phyloP scores from a whole-genome alignment of 2,888 invertebrate genomes.

The Acanthosepion esculentum region DNA sequence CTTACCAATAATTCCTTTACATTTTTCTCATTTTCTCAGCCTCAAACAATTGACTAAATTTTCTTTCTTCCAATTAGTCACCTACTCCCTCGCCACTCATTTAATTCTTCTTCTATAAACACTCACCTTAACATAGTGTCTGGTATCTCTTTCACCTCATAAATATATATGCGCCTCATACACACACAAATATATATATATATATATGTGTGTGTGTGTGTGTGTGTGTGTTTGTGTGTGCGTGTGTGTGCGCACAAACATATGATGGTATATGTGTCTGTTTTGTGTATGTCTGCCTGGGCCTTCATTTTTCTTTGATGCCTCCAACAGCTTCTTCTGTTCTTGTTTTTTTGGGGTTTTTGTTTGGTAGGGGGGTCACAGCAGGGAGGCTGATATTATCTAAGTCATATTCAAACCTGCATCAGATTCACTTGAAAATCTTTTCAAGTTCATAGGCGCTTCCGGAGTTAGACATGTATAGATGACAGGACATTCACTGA shows the following conservation, averaged over 20 bases:
- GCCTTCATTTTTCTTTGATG: background rate
- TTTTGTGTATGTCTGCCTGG: background rate
- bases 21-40: too few relatives aligned
- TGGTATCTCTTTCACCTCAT: too few relatives aligned
- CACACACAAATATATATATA: background rate
- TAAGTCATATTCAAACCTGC: background rate
- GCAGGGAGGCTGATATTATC: conserved; percentile 8
- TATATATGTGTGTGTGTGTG: too few relatives aligned
- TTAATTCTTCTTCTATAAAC: too few relatives aligned
- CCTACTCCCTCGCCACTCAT: too few relatives aligned
- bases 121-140: too few relatives aligned
- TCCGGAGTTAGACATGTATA: background rate
- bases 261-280: background rate
- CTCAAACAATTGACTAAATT: too few relatives aligned
- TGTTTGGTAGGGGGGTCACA: background rate
- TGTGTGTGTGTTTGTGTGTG: too few relatives aligned
- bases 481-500: background rate
- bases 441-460: background rate
- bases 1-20: too few relatives aligned
- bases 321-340: background rate
- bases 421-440: conserved; percentile 15
- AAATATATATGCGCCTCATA: too few relatives aligned
- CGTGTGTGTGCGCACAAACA: too few relatives aligned
- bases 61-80: too few relatives aligned
- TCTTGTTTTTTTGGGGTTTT: background rate